Evolutionary conservation across 2,797 vertebrate species (phyloP).

Genomic region (Chelon labrosus): DNA sequence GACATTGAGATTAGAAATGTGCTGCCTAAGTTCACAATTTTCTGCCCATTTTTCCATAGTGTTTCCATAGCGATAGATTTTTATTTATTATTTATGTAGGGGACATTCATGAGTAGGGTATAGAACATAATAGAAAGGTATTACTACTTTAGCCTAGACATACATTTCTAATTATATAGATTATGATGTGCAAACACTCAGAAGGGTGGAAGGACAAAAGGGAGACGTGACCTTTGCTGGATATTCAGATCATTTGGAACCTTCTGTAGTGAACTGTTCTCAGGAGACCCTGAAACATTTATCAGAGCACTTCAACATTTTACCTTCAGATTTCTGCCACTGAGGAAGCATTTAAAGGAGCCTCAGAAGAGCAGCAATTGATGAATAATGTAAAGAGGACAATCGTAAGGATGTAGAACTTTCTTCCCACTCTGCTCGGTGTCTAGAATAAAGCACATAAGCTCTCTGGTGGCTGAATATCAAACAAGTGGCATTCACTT

Average conservation of each 20-base stretch:
- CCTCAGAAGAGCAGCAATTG: conserved; percentile 55
- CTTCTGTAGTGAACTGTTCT: conserved; percentile 43
- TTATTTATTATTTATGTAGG: conserved; percentile 7
- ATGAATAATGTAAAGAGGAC: conserved; percentile 78
- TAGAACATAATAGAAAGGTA: neutral
- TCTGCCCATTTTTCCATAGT: neutral
- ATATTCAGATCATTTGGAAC: conserved; percentile 41
- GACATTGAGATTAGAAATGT: neutral
- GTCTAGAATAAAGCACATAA: conserved; percentile 51
- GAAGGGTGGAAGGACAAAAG: neutral
- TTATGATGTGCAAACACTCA: neutral
- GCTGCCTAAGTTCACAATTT: neutral
- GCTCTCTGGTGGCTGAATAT: conserved; percentile 57
- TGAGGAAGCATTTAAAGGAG: conserved; percentile 63
- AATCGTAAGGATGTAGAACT: conserved; percentile 57
- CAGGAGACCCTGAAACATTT: conserved; percentile 65
- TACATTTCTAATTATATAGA: neutral
- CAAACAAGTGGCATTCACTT: conserved; percentile 58
- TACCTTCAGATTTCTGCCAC: conserved; percentile 58
- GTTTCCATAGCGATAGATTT: conserved; percentile 4
- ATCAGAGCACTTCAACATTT: conserved; percentile 70
- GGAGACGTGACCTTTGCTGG: conserved; percentile 42
- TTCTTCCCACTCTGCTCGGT: conserved; percentile 18
- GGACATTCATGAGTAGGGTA: neutral
- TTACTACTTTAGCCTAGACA: neutral